Percentiles rank a stretch among this genome's conserved stretches.
Conservation (phyloP, 2,113 vertebrate species). For the Onychostruthus taczanowskii region DNA sequence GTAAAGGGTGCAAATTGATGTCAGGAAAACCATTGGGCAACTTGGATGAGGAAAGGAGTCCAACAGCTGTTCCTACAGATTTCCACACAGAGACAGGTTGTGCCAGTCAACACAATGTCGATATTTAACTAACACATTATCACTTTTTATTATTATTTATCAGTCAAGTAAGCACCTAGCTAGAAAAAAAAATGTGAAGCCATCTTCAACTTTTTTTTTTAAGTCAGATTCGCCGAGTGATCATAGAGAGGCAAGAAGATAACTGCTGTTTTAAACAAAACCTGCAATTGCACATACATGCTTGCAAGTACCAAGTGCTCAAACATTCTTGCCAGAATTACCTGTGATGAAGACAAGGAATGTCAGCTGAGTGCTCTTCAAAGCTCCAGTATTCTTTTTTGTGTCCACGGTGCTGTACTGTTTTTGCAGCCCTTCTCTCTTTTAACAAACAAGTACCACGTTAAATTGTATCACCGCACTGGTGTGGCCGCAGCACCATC, state of each 20-base stretch:
- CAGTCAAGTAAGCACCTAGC: background rate
- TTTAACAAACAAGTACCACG: background rate
- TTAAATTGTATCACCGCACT: background rate
- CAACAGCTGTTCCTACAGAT: constrained; percentile 11
- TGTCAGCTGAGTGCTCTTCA: background rate
- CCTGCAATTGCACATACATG: background rate
- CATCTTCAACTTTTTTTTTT: background rate
- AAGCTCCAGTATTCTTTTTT: background rate
- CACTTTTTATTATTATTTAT: background rate
- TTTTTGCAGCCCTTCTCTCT: background rate
- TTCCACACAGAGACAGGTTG: background rate
- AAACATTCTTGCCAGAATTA: background rate
- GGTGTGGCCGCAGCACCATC: background rate
- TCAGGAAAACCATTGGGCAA: background rate
- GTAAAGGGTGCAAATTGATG: background rate
- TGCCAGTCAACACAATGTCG: constrained; percentile 3
- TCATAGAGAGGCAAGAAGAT: background rate
- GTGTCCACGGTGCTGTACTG: rapidly evolving
- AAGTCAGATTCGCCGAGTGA: background rate
- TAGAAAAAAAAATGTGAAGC: background rate
- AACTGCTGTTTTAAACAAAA: background rate
- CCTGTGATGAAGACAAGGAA: background rate
- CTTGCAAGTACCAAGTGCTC: background rate
- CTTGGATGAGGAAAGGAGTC: background rate
- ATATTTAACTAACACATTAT: constrained; percentile 35